Percentiles rank a stretch among this genome's conserved stretches.
These are phyloP conservation scores for Caenorhabditis sulstoni DNA, from an alignment of 2,888 invertebrate genomes.

Conservation along the genomic window DNA sequence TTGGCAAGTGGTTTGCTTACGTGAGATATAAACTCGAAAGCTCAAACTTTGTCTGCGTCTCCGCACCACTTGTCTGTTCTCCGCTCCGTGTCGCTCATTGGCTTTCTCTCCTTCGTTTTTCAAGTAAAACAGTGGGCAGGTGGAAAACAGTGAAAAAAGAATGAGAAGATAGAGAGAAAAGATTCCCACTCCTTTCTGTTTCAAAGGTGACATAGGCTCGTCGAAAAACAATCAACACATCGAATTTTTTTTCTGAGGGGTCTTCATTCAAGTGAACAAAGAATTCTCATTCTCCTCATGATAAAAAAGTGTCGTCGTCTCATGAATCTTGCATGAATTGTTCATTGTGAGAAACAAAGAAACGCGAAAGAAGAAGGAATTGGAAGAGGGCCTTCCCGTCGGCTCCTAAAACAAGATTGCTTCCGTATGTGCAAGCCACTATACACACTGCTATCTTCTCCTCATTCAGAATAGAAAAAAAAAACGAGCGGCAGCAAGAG, in stretches of 20 bases:
- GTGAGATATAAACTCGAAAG: constrained; percentile 59
- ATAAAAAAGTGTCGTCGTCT: background rate
- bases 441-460: background rate
- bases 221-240: too few relatives aligned
- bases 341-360: constrained; percentile 18
- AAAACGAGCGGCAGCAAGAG: too few relatives aligned
- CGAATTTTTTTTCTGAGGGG: too few relatives aligned
- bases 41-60: constrained; percentile 51
- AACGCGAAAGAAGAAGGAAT: constrained; percentile 2
- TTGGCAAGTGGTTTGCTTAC: constrained; percentile 59
- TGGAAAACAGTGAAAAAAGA: constrained; percentile 32
- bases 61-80: constrained; percentile 43
- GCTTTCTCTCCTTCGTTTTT: constrained; percentile 22
- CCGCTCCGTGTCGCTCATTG: constrained; percentile 4
- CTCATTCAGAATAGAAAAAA: too few relatives aligned
- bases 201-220: background rate
- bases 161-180: constrained; percentile 20
- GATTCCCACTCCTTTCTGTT: background rate
- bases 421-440: constrained; percentile 16
- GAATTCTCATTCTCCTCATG: background rate
- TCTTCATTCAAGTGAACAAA: too few relatives aligned
- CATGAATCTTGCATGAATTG: constrained; percentile 31
- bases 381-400: constrained; percentile 4
- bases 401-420: constrained; percentile 21
- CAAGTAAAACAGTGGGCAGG: constrained; percentile 48